Evolutionary conservation across 2,888 invertebrate genomes (phyloP), one percentile per base, ranked within the genome.

Genomic region (Drosophila leonis): DNA sequence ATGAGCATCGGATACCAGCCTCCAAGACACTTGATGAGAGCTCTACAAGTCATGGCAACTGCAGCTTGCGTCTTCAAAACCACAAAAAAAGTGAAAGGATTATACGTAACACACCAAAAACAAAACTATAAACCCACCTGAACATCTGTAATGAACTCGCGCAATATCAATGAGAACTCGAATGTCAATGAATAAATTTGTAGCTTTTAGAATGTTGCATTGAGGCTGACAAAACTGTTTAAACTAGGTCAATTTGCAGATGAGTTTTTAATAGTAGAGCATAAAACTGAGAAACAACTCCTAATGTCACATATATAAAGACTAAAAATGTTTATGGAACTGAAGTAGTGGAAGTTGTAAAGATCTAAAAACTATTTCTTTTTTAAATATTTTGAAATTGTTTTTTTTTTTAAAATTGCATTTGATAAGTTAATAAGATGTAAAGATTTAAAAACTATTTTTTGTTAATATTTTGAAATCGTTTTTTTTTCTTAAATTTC

Each of bases 11-110:
- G 41, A 20, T 49, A 51, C 55, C 55, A 54, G 59, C 37, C 49
- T 66, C 44, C 44, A 39, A 68, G 69, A 73, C 48, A 62, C 37
- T 65, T 66, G 68, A 67, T 66, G 74, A 82, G 74, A 74, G 75
- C 65, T 65, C 76, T 63, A 57, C 66, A 62, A 69, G 60, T 87
- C 78, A 70, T 64, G 63, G 75, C 73, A 62, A 62, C 64, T 48
- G 59, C 65, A 55, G 52, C 52, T 78, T 27, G 64, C 60, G 54
- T 71, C 67, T 76, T 52, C 59, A 35, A 61, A 54, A 59, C 15
- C 44, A 52, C 44, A 35, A 27, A 39, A 39, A 54, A 88, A 87
- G 87, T 87, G 87, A 87, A 87, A 88, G 87, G 90, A 90, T 90
- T 88, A 71, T 64, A 37, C 31, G 42, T 52, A 35, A 39, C 37